Conservation (phyloP, 2,113 vertebrate genomes). For the Ciconia maguari region DNA sequence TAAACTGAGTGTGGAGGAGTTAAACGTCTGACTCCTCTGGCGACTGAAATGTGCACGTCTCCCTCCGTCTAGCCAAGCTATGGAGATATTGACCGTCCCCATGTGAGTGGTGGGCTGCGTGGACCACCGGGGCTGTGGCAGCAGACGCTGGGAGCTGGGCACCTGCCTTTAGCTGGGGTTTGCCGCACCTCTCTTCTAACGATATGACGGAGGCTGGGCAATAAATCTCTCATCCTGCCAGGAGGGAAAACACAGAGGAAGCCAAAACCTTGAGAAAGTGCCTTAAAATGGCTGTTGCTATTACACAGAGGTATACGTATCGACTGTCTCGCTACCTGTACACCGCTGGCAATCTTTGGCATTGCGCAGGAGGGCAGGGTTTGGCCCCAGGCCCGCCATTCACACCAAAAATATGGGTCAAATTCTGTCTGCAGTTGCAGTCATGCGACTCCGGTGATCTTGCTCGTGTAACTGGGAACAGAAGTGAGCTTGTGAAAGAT, state of each 20-base stretch:
- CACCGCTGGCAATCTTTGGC: not conserved
- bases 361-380: not conserved
- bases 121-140: accelerated
- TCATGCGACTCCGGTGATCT: not conserved
- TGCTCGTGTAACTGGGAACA: not conserved
- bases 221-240: not conserved
- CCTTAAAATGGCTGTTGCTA: accelerated
- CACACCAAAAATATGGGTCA: accelerated
- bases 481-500: not conserved
- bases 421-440: not conserved
- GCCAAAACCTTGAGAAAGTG: not conserved
- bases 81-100: accelerated
- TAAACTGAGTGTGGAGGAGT: not conserved
- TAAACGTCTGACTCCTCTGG: not conserved
- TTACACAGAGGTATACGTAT: accelerated
- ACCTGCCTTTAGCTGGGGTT: not conserved
- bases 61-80: not conserved
- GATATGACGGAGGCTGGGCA: accelerated
- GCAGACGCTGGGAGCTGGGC: accelerated
- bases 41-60: accelerated
- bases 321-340: accelerated
- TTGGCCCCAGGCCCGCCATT: not conserved
- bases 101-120: not conserved
- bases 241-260: not conserved
- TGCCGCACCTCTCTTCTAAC: not conserved